phyloP scores from a whole-genome alignment of 2,113 vertebrate genomes.

The Cnemophilus loriae region DNA sequence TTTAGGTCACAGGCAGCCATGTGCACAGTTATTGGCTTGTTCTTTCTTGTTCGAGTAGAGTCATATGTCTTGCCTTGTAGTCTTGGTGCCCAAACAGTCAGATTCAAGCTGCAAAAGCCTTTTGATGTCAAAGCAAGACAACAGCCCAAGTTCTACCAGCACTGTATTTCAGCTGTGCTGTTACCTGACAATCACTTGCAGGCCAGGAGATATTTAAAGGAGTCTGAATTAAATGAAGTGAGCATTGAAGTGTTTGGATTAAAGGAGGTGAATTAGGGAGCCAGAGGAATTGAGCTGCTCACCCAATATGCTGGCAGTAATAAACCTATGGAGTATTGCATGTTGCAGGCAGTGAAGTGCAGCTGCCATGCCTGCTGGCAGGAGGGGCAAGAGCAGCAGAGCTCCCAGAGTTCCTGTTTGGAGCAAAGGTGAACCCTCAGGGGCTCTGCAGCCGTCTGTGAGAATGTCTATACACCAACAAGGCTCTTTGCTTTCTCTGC shows the following conservation, averaged over 20 bases:
- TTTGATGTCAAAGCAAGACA: background rate
- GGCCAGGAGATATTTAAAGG: background rate
- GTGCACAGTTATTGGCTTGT: background rate
- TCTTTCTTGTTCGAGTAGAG: background rate
- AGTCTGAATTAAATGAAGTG: background rate
- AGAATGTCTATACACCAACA: background rate
- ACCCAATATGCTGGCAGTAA: rapidly evolving
- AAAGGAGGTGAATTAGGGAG: background rate
- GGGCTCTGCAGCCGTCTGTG: background rate
- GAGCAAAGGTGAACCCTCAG: background rate
- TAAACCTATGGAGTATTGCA: rapidly evolving
- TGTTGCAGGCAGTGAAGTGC: background rate
- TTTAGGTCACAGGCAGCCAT: background rate
- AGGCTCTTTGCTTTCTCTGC: background rate
- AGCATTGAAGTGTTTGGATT: background rate
- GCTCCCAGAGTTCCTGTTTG: background rate
- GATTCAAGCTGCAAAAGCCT: background rate
- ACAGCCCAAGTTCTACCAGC: background rate
- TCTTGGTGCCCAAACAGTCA: background rate
- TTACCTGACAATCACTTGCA: background rate
- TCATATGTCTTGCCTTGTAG: background rate
- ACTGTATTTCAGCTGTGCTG: background rate
- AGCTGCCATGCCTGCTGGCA: background rate
- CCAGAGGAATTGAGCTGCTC: background rate
- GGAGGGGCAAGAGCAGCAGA: background rate